Conservation (phyloP, 2,113 vertebrate species). For the Notothenia rossii region DNA sequence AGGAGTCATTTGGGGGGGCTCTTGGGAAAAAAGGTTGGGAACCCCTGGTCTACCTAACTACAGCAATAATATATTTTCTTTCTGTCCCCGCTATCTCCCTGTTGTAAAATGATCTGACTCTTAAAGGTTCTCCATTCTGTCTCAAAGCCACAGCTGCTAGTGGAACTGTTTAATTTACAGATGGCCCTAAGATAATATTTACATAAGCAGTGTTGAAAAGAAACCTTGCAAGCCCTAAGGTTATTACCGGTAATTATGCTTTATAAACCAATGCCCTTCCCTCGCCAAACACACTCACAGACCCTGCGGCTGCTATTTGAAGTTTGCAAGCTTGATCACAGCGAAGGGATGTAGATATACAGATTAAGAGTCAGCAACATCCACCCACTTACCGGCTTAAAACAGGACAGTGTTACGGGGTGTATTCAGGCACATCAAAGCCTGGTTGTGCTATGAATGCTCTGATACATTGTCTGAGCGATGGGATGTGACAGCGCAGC, state of each 20-base stretch:
- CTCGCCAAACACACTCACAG: constrained; percentile 65
- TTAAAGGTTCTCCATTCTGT: constrained; percentile 35
- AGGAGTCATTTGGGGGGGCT: too few relatives aligned
- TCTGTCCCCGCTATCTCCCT: constrained; percentile 20
- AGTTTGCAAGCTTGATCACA: constrained; percentile 64
- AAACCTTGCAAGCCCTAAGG: constrained; percentile 69
- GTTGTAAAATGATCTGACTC: constrained; percentile 19
- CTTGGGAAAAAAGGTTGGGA: too few relatives aligned
- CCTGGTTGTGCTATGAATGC: constrained; percentile 63
- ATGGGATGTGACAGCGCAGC: constrained; percentile 74
- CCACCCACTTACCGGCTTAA: constrained; percentile 67
- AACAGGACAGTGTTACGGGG: constrained; percentile 57
- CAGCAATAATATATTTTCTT: constrained; percentile 30
- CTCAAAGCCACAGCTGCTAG: constrained; percentile 33
- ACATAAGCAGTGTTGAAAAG: constrained; percentile 73
- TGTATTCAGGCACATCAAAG: constrained; percentile 74
- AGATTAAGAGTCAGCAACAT: constrained; percentile 71
- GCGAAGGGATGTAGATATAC: constrained; percentile 67
- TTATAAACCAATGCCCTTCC: constrained; percentile 71
- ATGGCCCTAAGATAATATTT: constrained; percentile 78
- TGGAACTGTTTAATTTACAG: constrained; percentile 71
- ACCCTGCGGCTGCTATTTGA: constrained; percentile 57
- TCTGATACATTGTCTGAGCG: constrained; percentile 70
- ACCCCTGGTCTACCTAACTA: not conserved
- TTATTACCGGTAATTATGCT: constrained; percentile 78